A percentile compares a stretch with the other conserved stretches of the same genome.
These are phyloP conservation scores for Potamilus streckersoni DNA, from an alignment of 1,140 invertebrate species.

Conservation along the genomic window DNA sequence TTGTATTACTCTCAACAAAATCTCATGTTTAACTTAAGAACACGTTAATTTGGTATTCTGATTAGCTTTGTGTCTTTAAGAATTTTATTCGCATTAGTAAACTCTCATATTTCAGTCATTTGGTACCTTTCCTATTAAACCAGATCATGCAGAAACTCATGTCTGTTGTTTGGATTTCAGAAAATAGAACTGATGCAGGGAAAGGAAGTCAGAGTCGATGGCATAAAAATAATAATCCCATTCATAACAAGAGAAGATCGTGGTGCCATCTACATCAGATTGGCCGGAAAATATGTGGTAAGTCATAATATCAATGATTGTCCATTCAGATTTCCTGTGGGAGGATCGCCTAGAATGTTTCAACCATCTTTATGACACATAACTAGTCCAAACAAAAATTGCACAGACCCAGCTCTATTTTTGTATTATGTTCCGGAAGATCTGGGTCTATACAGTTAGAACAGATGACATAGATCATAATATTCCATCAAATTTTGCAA, in stretches of 20 bases:
- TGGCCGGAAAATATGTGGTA: slow-evolving; percentile 5
- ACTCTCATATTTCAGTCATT: not conserved
- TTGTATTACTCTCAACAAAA: not conserved
- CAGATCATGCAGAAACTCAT: not conserved
- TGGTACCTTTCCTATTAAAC: not conserved
- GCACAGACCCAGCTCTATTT: no score
- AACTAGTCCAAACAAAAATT: not conserved
- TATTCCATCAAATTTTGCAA: no score
- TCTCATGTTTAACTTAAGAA: slow-evolving; percentile 5
- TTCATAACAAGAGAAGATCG: not conserved
- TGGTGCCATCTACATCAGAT: not conserved
- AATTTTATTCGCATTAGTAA: slow-evolving; percentile 5
- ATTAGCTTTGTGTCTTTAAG: not conserved
- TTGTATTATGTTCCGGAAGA: no score
- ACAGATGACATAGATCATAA: no score
- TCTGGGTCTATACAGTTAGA: no score
- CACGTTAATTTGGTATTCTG: not conserved
- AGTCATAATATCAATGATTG: not conserved
- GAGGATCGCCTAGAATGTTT: not conserved
- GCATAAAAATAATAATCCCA: not conserved
- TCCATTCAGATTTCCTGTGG: not conserved
- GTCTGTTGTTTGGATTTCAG: slow-evolving; percentile 19
- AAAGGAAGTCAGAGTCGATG: slow-evolving; percentile 22
- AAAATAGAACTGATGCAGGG: slow-evolving; percentile 18
- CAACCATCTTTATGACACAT: not conserved